A percentile compares a stretch with the other conserved stretches of the same genome.
phyloP scores from a whole-genome alignment of 2,888 invertebrate genomes.

The Pachymerium ferrugineum region DNA sequence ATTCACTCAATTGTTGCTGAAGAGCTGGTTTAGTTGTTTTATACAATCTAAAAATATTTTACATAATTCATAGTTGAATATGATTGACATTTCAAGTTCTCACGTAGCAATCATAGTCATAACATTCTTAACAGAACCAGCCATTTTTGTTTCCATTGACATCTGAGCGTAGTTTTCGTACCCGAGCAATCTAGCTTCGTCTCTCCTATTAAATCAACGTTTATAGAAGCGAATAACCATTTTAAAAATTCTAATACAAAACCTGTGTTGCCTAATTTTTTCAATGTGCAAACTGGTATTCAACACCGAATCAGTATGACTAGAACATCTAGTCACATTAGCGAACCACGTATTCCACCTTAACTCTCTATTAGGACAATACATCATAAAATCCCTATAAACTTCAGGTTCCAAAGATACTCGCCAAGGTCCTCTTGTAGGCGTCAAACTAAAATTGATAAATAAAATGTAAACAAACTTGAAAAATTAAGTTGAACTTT shows the following conservation, averaged over 20 bases:
- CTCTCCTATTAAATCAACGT: constrained; percentile 53
- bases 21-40: constrained; percentile 57
- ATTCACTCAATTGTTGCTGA: constrained; percentile 62
- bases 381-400: constrained; percentile 69
- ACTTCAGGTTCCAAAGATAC: constrained; percentile 68
- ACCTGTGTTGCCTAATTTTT: constrained; percentile 62
- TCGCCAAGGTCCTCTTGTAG: constrained; percentile 72
- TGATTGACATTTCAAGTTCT: constrained; percentile 36
- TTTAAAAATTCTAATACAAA: too few relatives aligned
- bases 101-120: constrained; percentile 60
- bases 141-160: constrained; percentile 93
- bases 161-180: constrained; percentile 73
- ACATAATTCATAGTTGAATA: background rate
- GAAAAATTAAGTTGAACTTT: background rate
- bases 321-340: constrained; percentile 63
- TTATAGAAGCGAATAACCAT: too few relatives aligned
- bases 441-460: constrained; percentile 47
- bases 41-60: constrained; percentile 37
- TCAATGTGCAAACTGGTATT: constrained; percentile 68
- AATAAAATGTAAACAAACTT: background rate
- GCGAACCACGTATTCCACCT: constrained; percentile 85
- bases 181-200: constrained; percentile 70
- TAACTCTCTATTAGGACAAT: constrained; percentile 70
- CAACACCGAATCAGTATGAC: constrained; percentile 54
- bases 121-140: constrained; percentile 69